These are phyloP conservation scores for Harpalus rufipes DNA, from an alignment of 2,888 invertebrate species.

Conservation along the genomic window DNA sequence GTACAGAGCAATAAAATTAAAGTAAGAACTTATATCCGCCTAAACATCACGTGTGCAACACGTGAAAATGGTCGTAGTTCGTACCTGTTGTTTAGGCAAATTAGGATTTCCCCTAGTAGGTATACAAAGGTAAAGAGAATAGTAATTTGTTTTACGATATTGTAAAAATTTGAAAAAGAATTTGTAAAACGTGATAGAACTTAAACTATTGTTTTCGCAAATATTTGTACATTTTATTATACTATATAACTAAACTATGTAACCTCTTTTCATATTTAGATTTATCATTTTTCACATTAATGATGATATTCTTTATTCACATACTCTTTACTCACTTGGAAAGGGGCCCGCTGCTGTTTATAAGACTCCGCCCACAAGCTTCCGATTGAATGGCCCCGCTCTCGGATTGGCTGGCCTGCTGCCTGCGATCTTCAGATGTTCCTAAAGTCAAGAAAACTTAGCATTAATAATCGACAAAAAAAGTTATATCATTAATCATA, in stretches of 20 bases:
- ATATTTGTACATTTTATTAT: too few species aligned
- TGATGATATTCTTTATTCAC: background rate
- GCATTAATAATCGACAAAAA: background rate
- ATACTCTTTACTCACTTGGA: background rate
- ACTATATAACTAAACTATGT: too few species aligned
- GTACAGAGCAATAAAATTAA: conserved; percentile 32
- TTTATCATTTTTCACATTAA: background rate
- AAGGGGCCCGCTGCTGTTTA: background rate
- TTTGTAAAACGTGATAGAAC: too few species aligned
- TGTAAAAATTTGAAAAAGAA: too few species aligned
- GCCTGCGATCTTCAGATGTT: background rate
- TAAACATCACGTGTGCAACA: background rate
- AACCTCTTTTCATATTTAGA: background rate
- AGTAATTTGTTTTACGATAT: too few species aligned
- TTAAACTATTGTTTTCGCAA: too few species aligned
- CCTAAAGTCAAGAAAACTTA: background rate
- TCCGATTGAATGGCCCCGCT: background rate
- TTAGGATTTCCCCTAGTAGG: background rate
- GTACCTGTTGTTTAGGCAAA: background rate
- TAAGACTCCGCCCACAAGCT: background rate
- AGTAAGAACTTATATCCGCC: conserved; percentile 29
- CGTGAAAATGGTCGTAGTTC: background rate
- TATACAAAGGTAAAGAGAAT: background rate
- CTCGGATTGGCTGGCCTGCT: background rate
- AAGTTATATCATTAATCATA: too few species aligned